phyloP scores from a whole-genome alignment of 2,113 vertebrate species.

The Pao palembangensis region DNA sequence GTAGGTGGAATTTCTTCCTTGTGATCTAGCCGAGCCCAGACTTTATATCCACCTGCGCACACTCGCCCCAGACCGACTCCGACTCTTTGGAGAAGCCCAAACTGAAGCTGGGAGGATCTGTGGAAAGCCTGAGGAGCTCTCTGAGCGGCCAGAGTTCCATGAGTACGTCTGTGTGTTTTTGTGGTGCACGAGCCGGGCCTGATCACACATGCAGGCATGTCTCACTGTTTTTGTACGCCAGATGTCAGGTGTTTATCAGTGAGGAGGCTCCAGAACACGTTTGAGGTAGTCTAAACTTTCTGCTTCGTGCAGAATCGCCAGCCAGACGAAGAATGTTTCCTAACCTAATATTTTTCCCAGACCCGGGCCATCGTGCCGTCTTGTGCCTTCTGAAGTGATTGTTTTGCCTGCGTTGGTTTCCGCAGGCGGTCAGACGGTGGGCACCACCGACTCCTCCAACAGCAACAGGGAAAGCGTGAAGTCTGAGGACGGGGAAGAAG shows the following conservation, averaged over 20 bases:
- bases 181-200: conserved; percentile 36
- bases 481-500: conserved; percentile 95
- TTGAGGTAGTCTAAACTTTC: conserved; percentile 21
- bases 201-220: conserved; percentile 13
- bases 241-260: conserved; percentile 29
- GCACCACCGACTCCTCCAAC: conserved; percentile 94
- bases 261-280: conserved; percentile 8
- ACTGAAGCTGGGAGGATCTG: conserved; percentile 91
- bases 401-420: conserved; percentile 13
- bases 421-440: conserved; percentile 92
- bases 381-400: background rate
- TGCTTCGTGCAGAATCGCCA: background rate
- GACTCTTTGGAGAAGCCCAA: conserved; percentile 85
- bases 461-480: conserved; percentile 97
- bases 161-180: conserved; percentile 79
- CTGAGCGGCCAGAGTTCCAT: conserved; percentile 96
- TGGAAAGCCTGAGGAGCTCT: conserved; percentile 95
- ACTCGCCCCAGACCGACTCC: conserved; percentile 68
- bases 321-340: background rate
- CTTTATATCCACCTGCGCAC: conserved; percentile 75
- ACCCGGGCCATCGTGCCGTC: no score
- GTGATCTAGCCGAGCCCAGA: conserved; percentile 77
- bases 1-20: background rate
- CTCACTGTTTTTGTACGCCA: conserved; percentile 31
- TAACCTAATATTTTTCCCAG: background rate